Evolutionary conservation across 37 sponge, comb jelly and placozoan species (phyloP).

Genomic region (Mnemiopsis leidyi): DNA sequence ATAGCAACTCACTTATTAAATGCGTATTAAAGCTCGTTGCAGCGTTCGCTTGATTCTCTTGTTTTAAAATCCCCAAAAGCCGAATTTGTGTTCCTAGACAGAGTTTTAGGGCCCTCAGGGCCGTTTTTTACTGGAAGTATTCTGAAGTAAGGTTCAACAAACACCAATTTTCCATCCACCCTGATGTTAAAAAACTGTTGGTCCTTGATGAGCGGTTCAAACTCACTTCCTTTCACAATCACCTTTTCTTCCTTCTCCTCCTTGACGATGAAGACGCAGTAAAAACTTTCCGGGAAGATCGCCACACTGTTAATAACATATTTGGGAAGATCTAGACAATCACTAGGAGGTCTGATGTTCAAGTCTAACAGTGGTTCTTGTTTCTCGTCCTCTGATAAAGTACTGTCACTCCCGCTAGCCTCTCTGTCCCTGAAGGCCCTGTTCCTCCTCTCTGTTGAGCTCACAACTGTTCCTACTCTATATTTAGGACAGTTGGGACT

Average conservation of each 20-base stretch:
- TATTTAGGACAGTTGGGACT: neutral
- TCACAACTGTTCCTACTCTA: neutral
- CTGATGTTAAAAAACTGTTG: neutral
- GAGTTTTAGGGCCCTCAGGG: neutral
- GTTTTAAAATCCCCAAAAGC: neutral
- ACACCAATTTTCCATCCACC: neutral
- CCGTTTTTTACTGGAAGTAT: neutral
- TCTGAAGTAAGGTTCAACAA: neutral
- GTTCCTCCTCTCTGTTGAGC: neutral
- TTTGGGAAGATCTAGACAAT: neutral
- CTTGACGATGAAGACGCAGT: neutral
- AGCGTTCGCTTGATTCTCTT: neutral
- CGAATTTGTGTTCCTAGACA: slow-evolving; percentile 6
- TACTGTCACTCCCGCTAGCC: neutral
- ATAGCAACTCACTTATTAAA: too few relatives aligned
- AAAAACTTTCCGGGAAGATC: neutral
- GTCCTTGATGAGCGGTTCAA: neutral
- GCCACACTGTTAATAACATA: neutral
- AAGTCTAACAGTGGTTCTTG: neutral
- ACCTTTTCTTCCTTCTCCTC: neutral
- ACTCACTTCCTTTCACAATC: slow-evolving; percentile 2
- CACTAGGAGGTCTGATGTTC: neutral
- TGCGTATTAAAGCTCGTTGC: neutral
- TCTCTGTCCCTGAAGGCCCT: neutral
- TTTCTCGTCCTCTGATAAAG: neutral